These are phyloP conservation scores for Scomber colias DNA, from an alignment of 2,113 vertebrate genomes.

Conservation along the genomic window DNA sequence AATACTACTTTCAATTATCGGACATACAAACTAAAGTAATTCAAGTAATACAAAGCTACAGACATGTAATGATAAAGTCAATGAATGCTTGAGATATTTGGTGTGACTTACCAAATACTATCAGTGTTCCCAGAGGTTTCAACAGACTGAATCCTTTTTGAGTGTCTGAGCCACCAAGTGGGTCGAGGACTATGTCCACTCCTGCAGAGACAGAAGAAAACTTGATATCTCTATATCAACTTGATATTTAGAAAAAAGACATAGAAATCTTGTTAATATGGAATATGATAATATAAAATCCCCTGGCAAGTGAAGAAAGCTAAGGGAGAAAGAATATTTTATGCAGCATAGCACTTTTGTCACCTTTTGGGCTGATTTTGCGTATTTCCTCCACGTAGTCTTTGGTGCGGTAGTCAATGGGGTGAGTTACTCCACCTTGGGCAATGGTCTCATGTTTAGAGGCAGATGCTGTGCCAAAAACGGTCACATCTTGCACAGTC, in stretches of 20 bases:
- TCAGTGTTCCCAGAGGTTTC: conserved; percentile 91
- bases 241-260: conserved; percentile 3
- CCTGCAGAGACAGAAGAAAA: conserved; percentile 77
- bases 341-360: background rate
- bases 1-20: too few relatives aligned
- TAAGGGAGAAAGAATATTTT: background rate
- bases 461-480: conserved; percentile 95
- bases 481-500: conserved; percentile 91
- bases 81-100: too few relatives aligned
- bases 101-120: conserved; percentile 88
- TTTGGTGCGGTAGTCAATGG: conserved; percentile 93
- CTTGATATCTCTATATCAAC: background rate
- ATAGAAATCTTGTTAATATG: background rate
- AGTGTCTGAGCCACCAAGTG: conserved; percentile 91
- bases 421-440: conserved; percentile 90
- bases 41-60: too few relatives aligned
- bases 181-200: conserved; percentile 93
- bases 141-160: conserved; percentile 90
- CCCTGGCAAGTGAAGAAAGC: background rate
- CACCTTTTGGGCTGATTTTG: conserved; percentile 94
- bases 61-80: too few relatives aligned
- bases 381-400: conserved; percentile 92
- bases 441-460: conserved; percentile 91
- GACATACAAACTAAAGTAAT: too few relatives aligned
- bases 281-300: background rate